Base-by-base conservation (phyloP, 2,888 invertebrate genomes). In the Rhabditophanes sp. region DNA sequence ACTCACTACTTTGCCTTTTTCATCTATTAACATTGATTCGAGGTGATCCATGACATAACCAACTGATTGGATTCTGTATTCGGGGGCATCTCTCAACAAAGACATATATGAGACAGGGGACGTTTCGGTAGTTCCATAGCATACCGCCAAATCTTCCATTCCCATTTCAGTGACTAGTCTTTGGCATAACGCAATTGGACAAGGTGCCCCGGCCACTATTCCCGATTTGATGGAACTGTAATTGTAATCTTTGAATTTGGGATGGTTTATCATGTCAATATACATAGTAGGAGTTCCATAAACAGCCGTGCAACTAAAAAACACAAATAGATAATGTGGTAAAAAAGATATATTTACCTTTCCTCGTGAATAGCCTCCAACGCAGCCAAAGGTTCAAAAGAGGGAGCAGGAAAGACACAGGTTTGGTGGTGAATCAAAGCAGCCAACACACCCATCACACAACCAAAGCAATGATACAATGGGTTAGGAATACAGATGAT, bases 391-490 rank as follows among this genome's bases (percentile, higher is more conserved):
- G 80, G 73, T 59, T 76, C 75, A 52, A 70, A 72, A 0, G 58
- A 50, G 2, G 65, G 64, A 2, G 67, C 58, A 1, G 72, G 71
- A 39, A 67, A 68, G 6, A 72, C 67, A 34, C 62, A 50, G 11
- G 54, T 47, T 25, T 50, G 53, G 9, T 66, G 66, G 52, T 73
- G 69, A 18, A 75, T 69, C 16, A 79, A 56, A 5, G 69, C 71
- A 1, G 72, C 68, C 19, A 78, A 50, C 15, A 76, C 69, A 0
- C 75, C 76, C 26, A 75, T 67, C 1, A 76, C 72, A 38, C 77
- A 75, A 1, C 82, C 83, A 62, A 76, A 82, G 21, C 78, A 80
- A 65, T 85, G 84, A 63, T 63, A 62, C 16, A 62, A 46, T 0
- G 62, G 61, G 22, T 58, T 60, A 8, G 59, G 58, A 26, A 63